Base-by-base conservation (phyloP, 2,113 vertebrate genomes). In the Gnathonemus longibarbis region DNA sequence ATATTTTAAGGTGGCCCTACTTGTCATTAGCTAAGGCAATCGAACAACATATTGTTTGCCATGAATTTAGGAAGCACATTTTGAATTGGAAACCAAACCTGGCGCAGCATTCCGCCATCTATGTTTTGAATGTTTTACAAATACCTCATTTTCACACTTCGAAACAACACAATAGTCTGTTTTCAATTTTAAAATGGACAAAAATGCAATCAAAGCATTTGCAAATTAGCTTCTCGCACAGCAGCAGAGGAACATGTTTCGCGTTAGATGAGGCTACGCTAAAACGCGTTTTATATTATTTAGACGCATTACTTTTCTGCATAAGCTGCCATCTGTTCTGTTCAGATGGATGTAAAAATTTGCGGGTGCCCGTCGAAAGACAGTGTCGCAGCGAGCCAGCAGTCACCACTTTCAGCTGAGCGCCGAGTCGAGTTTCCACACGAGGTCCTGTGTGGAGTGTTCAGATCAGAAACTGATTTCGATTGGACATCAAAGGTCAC, bases 251-350 rank as follows among this genome's bases (percentile, higher is more conserved):
- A 39, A 53, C 24, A 42, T 39, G 85, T 87, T 52, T 56, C 7
- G 45, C 19, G 27, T 87, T 87, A 39, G 15, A 31, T 3, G 24
- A 31, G 84, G 5, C 49, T 27, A 52, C 13, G 85, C 19, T 52
- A 52, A 52, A n/a, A 87, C 24, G 56, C 85, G 3, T 9, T 56
- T 52, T 87, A 52, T 35, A 19, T 53, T 31, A n/a, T 83, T 53
- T 56, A 50, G 39, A 21, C n/a, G 66, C 49, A 84, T 56, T 50
- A 52, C 74, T 89, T 53, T 87, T 46, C 84, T 62, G 39, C 74
- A 27, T 45, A 85, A 89, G 35, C 2, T 62, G 50, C 53, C 77
- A 89, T 85, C 80, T 89, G 52, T 85, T 84, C 50, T n/a, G 52
- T 52, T 89, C 48, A 83, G 88, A 89, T 49, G 88, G 31, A 53